Evolutionary conservation across 2,113 vertebrate species (phyloP).

Genomic region (Osmerus mordax): DNA sequence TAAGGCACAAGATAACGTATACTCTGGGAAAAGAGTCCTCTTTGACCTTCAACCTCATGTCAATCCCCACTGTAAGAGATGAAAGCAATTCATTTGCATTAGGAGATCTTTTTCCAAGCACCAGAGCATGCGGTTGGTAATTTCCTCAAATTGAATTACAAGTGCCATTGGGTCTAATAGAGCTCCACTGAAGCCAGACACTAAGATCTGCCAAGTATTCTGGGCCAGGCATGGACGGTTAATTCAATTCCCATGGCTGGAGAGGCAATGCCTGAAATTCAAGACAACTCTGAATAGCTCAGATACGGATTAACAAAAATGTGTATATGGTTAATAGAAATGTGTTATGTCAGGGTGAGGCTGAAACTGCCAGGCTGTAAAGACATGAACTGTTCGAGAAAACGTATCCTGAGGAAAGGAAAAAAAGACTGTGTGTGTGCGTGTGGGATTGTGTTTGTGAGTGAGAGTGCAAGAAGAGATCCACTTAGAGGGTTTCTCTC

Average conservation of each 20-base stretch:
- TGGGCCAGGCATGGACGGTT: neutral
- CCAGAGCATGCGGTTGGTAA: slow-evolving; percentile 26
- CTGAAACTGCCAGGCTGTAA: too few relatives aligned
- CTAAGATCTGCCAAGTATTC: slow-evolving; percentile 4
- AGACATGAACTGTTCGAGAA: too few relatives aligned
- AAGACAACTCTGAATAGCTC: neutral
- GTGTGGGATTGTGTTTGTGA: neutral
- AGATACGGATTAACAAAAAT: neutral
- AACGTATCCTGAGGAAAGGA: too few relatives aligned
- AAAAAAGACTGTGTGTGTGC: too few relatives aligned
- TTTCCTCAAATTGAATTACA: slow-evolving; percentile 28
- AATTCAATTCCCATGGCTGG: neutral
- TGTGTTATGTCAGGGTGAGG: neutral
- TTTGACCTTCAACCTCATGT: neutral
- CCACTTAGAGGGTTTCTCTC: neutral
- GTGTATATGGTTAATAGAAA: neutral
- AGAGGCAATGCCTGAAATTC: neutral
- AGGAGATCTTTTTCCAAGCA: slow-evolving; percentile 2
- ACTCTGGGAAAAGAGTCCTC: neutral
- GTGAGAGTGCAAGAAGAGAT: neutral
- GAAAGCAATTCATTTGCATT: slow-evolving; percentile 16
- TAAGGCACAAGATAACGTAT: neutral
- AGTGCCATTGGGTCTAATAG: slow-evolving; percentile 4
- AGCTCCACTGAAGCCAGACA: neutral
- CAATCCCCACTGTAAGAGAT: neutral